Conservation (phyloP, 2,113 vertebrate species). For the Ginglymostoma cirratum region DNA sequence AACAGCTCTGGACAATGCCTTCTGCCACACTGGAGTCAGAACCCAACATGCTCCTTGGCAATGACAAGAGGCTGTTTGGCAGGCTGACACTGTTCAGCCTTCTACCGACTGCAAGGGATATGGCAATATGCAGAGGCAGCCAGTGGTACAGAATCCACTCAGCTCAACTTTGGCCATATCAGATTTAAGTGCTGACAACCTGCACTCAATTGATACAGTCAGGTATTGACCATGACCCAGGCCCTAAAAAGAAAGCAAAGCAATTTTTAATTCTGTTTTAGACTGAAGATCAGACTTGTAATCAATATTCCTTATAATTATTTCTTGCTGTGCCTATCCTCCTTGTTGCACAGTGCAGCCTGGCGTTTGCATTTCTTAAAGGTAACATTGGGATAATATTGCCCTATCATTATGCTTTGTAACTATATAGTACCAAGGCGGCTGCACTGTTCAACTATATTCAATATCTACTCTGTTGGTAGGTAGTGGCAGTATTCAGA, state of each 20-base stretch:
- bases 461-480: neutral
- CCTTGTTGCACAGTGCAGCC: no score
- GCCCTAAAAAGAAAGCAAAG: neutral
- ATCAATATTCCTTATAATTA: neutral
- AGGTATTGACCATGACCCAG: no score
- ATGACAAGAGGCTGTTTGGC: neutral
- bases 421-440: neutral
- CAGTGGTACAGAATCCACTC: neutral
- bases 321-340: neutral
- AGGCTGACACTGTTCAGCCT: neutral
- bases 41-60: neutral
- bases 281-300: neutral
- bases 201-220: no score
- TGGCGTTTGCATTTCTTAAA: neutral
- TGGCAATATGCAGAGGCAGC: neutral
- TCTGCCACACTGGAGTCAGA: neutral
- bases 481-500: neutral
- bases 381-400: neutral
- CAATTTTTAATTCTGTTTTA: neutral
- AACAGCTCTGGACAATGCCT: neutral
- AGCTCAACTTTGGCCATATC: neutral
- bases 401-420: neutral
- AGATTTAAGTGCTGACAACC: neutral
- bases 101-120: neutral
- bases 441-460: neutral